Conservation (phyloP, 2,797 vertebrate species). For the Lutjanus campechanus region DNA sequence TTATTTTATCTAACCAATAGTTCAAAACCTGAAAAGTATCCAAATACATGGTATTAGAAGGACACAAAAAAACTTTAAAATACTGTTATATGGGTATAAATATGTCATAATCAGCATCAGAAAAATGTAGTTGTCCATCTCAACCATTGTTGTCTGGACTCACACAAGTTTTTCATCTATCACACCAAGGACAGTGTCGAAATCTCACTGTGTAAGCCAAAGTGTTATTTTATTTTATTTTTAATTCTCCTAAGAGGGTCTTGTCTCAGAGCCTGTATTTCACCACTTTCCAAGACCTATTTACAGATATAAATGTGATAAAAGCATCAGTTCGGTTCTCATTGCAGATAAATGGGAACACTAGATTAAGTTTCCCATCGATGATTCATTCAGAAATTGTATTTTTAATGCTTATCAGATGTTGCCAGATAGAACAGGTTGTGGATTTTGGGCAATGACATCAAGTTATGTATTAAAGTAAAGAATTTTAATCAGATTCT, state of each 20-base stretch:
- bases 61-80: neutral
- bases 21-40: neutral
- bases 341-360: neutral
- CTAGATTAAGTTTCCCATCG: constrained; percentile 18
- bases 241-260: neutral
- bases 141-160: neutral
- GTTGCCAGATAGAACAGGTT: neutral
- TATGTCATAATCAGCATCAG: neutral
- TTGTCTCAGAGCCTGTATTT: constrained; percentile 19
- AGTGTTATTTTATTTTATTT: neutral
- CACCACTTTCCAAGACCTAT: neutral
- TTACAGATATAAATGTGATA: neutral
- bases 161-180: neutral
- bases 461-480: neutral
- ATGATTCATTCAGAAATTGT: constrained; percentile 33
- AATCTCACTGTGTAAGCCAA: neutral
- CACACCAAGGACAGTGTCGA: neutral
- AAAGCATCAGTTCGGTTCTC: neutral
- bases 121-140: neutral
- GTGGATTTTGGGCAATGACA: neutral
- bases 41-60: neutral
- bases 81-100: neutral
- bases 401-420: constrained; percentile 8
- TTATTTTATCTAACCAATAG: neutral
- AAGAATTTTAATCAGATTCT: neutral